These are phyloP conservation scores for Tethya wilhelma DNA, from an alignment of 37 sponge, comb jelly and placozoan genomes.

Conservation along the genomic window DNA sequence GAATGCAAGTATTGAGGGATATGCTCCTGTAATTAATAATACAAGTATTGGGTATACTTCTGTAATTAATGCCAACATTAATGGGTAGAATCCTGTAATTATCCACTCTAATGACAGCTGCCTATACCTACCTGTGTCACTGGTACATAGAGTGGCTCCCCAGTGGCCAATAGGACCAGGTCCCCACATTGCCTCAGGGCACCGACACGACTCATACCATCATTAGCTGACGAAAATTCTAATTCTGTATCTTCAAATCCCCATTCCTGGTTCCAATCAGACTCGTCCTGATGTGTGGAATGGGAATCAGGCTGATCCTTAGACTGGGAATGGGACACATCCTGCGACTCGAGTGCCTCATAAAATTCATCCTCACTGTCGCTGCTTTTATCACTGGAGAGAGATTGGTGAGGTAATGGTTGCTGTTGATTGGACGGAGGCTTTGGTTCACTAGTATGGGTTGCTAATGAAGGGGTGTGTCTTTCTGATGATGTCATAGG, in stretches of 20 bases:
- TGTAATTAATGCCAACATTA: background rate
- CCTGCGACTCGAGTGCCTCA: constrained; percentile 70
- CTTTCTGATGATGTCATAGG: background rate
- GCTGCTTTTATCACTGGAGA: background rate
- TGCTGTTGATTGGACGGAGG: constrained; percentile 4
- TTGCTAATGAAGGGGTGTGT: background rate
- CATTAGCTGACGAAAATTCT: background rate
- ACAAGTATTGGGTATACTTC: background rate
- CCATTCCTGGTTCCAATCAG: background rate
- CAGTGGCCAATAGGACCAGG: constrained; percentile 73
- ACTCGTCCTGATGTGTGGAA: background rate
- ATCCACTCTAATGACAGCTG: too few relatives aligned
- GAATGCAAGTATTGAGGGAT: too few relatives aligned
- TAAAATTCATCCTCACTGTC: constrained; percentile 79
- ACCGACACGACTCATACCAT: constrained; percentile 31
- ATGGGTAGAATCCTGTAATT: background rate
- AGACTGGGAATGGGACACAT: background rate
- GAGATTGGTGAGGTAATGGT: background rate
- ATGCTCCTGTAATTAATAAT: background rate
- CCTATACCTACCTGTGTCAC: constrained; percentile 70
- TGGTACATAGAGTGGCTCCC: constrained; percentile 79
- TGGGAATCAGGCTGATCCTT: too few relatives aligned
- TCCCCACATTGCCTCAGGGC: constrained; percentile 60
- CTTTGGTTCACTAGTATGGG: background rate
- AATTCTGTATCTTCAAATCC: background rate